Evolutionary conservation across 2,113 vertebrate species (phyloP), one percentile per base, ranked within the genome.

Genomic region (Melanocharis versteri): DNA sequence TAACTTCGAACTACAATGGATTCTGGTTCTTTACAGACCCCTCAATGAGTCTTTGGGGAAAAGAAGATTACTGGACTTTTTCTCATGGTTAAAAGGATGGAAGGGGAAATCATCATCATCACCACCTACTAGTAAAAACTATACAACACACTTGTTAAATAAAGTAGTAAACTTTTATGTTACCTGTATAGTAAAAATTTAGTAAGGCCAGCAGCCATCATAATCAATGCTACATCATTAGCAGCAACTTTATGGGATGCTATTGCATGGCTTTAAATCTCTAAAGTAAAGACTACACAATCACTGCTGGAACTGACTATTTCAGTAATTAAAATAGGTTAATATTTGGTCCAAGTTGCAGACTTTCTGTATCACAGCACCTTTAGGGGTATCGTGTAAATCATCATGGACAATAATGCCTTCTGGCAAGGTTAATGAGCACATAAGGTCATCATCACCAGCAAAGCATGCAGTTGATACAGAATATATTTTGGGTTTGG

Each of bases 1-100:
- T 64, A 75, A 83, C 95, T 95, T 77, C 61, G 60, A 94, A 71
- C 62, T 31, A 83, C 51, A 84, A 35, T 31, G 28, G 35, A 79
- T 87, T 95, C 75, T 40, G 13, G 88, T 95, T 84, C 83, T 94
- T 86, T 82, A 66, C 54, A 94, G 97, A 88, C n/a, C 51, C 68
- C 77, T 85, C 71, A 68, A 26, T 33, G 33, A 80, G 44, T 61
- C 93, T 92, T 78, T 68, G n/a, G 56, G 58, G 57, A 82, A 91
- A 94, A 77, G 76, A 87, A 91, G 60, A 61, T 78, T 92, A 51
- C 66, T 57, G 37, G 73, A 81, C 31, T 70, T 81, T 79, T 93
- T 77, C 62, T 89, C 47, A 40, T 28, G n/a, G 30, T 81, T 84
- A 71, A 18, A 68, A 61, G 80, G 35, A 66, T 7, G 22, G 14